These are phyloP conservation scores for Lates calcarifer DNA, from an alignment of 2,113 vertebrate species.

Conservation along the genomic window DNA sequence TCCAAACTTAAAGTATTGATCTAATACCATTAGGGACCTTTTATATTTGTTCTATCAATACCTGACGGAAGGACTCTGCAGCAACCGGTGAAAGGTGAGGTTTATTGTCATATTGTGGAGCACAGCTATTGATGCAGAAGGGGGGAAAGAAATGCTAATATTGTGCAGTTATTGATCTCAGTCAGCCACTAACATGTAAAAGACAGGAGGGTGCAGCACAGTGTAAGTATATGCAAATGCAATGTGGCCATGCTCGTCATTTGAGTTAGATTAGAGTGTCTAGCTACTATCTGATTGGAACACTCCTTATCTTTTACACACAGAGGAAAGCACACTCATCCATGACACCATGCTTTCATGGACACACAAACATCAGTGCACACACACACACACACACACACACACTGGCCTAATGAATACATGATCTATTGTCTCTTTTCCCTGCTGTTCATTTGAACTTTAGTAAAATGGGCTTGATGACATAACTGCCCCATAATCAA, in stretches of 20 bases:
- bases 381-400: slow-evolving; percentile 1
- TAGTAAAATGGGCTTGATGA: slow-evolving; percentile 34
- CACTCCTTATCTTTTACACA: slow-evolving; percentile 48
- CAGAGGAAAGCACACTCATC: slow-evolving; percentile 27
- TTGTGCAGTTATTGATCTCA: slow-evolving; percentile 58
- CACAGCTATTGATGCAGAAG: slow-evolving; percentile 24
- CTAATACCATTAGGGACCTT: slow-evolving; percentile 23
- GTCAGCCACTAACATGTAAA: slow-evolving; percentile 23
- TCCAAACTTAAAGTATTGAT: slow-evolving; percentile 40
- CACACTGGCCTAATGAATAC: not conserved
- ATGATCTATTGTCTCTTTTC: slow-evolving; percentile 13
- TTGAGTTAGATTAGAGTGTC: slow-evolving; percentile 14
- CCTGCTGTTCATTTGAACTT: slow-evolving; percentile 6
- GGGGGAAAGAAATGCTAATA: slow-evolving; percentile 40
- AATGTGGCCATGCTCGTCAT: slow-evolving; percentile 17
- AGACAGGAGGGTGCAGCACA: slow-evolving; percentile 8
- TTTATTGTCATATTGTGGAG: slow-evolving; percentile 8
- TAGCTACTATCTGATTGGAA: slow-evolving; percentile 40
- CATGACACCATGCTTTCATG: slow-evolving; percentile 9
- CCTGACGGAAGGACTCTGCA: not conserved
- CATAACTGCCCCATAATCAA: slow-evolving; percentile 32
- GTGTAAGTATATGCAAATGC: slow-evolving; percentile 39
- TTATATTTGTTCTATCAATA: slow-evolving; percentile 32
- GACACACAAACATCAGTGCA: slow-evolving; percentile 3
- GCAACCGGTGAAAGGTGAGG: not conserved